These are phyloP conservation scores for Zoanthus gigantus DNA, from an alignment of 92 coral and sea anemone genomes.

Conservation along the genomic window DNA sequence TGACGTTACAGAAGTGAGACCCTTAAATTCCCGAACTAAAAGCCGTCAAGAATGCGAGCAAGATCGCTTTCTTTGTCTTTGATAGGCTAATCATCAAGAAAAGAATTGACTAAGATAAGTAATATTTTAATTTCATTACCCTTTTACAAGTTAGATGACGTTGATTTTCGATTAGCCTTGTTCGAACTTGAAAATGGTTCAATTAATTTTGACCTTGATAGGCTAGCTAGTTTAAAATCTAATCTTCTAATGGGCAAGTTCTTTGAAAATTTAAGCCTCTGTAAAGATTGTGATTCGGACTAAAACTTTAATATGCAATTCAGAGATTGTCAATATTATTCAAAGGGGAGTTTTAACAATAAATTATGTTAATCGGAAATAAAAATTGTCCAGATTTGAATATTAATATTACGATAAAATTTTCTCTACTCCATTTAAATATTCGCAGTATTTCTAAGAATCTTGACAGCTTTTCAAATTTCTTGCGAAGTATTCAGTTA, in stretches of 20 bases:
- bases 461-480: background rate
- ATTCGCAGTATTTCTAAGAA: background rate
- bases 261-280: background rate
- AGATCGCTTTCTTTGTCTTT: no score
- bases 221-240: no score
- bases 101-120: no score
- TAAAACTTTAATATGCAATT: background rate
- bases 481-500: background rate
- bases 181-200: no score
- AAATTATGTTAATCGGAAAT: background rate
- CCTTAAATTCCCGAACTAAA: no score
- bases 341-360: conserved; percentile 2
- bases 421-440: background rate
- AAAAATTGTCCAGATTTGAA: background rate
- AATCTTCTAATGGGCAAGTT: background rate
- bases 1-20: no score
- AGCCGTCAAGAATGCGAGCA: no score
- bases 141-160: no score
- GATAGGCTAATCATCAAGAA: no score
- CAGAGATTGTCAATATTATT: background rate
- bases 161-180: no score
- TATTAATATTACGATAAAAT: background rate
- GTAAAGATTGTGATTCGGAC: background rate
- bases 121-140: no score
- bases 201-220: no score